These are phyloP conservation scores for Paracentrotus lividus DNA, from an alignment of 53 echinoderm and acorn worm genomes.

Conservation along the genomic window DNA sequence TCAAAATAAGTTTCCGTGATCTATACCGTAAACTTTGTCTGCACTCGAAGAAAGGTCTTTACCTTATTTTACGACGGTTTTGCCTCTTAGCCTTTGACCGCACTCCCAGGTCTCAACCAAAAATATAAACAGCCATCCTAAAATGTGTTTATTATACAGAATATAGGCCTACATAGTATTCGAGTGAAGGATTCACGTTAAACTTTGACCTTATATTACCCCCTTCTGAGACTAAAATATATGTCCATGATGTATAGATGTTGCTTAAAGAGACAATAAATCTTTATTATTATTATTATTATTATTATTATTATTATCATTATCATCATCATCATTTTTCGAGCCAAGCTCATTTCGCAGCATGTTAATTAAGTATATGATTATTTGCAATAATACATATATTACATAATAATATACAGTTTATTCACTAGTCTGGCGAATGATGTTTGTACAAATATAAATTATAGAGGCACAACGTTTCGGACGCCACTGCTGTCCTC, in stretches of 20 bases:
- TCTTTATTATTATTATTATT: background rate
- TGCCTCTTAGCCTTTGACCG: background rate
- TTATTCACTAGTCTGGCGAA: no score
- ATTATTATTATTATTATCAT: background rate
- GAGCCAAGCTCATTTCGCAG: no score
- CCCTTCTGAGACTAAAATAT: constrained; percentile 10
- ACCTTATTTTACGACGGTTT: background rate
- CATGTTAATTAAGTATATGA: no score
- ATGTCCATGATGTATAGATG: background rate
- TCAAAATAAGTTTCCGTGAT: background rate
- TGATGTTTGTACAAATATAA: no score
- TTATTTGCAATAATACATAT: no score
- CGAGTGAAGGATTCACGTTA: background rate
- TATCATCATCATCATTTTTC: no score
- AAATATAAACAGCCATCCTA: background rate
- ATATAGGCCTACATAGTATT: background rate
- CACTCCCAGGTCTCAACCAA: background rate
- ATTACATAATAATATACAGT: no score
- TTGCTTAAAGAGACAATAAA: background rate
- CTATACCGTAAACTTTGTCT: background rate
- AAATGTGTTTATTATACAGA: background rate
- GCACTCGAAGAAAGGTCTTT: background rate
- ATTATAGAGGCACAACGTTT: no score
- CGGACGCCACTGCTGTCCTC: no score
- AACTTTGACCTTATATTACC: background rate